Evolutionary conservation across 2,113 vertebrate species (phyloP).

Genomic region (Zosterops pallidus): DNA sequence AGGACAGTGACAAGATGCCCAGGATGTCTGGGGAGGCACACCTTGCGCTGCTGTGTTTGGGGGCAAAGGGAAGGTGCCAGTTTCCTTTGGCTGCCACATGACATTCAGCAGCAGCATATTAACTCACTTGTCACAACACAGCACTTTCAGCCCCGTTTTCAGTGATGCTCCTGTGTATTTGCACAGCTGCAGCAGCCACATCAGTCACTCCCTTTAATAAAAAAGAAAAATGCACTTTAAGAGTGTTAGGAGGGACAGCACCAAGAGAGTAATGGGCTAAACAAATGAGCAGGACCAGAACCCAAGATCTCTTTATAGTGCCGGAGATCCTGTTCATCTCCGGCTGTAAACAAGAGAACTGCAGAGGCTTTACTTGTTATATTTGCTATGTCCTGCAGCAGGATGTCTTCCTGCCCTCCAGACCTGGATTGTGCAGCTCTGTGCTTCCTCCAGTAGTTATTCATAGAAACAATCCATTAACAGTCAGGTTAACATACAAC

Average conservation of each 20-base stretch:
- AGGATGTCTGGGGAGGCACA: rapidly evolving
- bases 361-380: not conserved
- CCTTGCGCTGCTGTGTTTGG: not conserved
- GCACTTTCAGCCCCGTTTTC: not conserved
- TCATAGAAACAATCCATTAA: conserved; percentile 33
- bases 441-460: not conserved
- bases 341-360: not conserved
- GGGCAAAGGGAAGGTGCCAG: not conserved
- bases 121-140: not conserved
- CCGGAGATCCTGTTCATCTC: not conserved
- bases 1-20: not conserved
- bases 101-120: not conserved
- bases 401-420: not conserved
- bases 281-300: not conserved
- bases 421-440: not conserved
- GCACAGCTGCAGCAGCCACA: not conserved
- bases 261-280: not conserved
- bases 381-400: not conserved
- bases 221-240: not conserved
- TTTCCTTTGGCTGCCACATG: not conserved
- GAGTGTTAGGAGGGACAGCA: not conserved
- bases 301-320: not conserved
- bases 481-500: not conserved
- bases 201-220: not conserved
- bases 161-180: not conserved